Base-by-base conservation (phyloP, 30 jellyfish, hydroid and myxozoan genomes). In the Aurelia coerulea region DNA sequence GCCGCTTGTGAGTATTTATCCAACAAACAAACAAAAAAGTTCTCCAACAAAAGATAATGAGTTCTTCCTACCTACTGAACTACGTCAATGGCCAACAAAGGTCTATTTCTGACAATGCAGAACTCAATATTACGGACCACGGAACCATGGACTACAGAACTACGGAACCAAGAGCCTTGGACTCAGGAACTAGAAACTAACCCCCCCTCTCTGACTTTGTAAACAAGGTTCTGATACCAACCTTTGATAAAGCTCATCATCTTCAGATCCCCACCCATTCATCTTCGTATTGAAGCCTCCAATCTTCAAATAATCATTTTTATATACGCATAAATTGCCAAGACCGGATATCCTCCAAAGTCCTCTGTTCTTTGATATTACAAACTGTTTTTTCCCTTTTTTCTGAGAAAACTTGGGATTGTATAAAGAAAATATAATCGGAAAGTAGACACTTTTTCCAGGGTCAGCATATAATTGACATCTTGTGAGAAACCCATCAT, bases 231-330 rank as follows among this genome's bases (percentile, higher is more conserved):
- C 29, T 23, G 56, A 8, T 46, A 51, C 60, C 31, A n/a, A 93
- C 98, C 98, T 93, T 65, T 83, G 78, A 88, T 93, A 93, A 14
- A 93, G 74, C 18, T 79, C 95, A 32, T 73, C 90, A 76, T 93
- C 98, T 70, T 93, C 98, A 3, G 97, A 95, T 0, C 98, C 98
- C 98, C 98, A 93, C 0, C 98, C 98, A 41, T 65, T 76, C 32
- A 93, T 88, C 46, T 67, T 80, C 1, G 90, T 59, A 80, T 88
- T 67, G 67, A 83, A 93, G 4, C 98, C 98, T 35, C 96, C 97
- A 73, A 76, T 78, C 14, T 56, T 76, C 68, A 88, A 35, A 37
- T 93, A 93, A 80, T 93, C 98, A 13, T 97, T 73, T 60, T 83
- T 93, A 66, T 68, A 79, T n/a, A 76, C 88, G 69, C 98, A 93